Evolutionary conservation across 2,113 vertebrate species (phyloP).

Genomic region (Chunga burmeisteri): DNA sequence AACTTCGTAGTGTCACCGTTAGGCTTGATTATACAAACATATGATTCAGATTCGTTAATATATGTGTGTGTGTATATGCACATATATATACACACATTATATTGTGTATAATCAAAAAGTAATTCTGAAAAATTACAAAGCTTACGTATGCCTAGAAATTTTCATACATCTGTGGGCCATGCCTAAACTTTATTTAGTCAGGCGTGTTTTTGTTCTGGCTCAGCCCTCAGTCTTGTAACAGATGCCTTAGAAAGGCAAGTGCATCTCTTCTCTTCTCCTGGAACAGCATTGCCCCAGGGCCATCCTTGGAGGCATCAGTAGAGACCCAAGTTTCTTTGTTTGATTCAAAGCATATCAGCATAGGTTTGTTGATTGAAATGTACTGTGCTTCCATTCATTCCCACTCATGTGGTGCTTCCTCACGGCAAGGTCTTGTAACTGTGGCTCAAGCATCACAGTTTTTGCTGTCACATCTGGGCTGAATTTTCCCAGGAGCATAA

Average conservation of each 20-base stretch:
- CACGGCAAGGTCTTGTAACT: conserved; percentile 28
- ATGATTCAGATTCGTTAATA: neutral
- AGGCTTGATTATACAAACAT: neutral
- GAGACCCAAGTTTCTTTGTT: conserved; percentile 26
- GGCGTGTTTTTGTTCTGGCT: conserved; percentile 2
- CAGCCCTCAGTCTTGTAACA: neutral
- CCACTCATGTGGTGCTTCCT: conserved; percentile 26
- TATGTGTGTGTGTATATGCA: neutral
- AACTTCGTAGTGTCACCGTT: neutral
- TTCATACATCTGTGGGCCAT: neutral
- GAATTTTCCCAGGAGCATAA: conserved; percentile 36
- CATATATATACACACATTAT: neutral
- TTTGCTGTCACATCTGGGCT: conserved; percentile 36
- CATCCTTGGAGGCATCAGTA: conserved; percentile 41
- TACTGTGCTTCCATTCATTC: conserved; percentile 38
- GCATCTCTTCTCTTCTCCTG: conserved; percentile 6
- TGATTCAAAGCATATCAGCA: conserved; percentile 50
- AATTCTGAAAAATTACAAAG: neutral
- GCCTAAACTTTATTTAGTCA: conserved; percentile 1
- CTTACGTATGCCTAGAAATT: neutral
- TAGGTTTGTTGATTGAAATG: conserved; percentile 41
- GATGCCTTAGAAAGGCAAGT: conserved; percentile 2
- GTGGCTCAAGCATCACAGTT: neutral
- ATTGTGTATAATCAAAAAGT: neutral
- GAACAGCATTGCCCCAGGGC: conserved; percentile 38